Evolutionary conservation across 2,113 vertebrate genomes (phyloP), one percentile per base, ranked within the genome.

Genomic region (Plestiodon gilberti): DNA sequence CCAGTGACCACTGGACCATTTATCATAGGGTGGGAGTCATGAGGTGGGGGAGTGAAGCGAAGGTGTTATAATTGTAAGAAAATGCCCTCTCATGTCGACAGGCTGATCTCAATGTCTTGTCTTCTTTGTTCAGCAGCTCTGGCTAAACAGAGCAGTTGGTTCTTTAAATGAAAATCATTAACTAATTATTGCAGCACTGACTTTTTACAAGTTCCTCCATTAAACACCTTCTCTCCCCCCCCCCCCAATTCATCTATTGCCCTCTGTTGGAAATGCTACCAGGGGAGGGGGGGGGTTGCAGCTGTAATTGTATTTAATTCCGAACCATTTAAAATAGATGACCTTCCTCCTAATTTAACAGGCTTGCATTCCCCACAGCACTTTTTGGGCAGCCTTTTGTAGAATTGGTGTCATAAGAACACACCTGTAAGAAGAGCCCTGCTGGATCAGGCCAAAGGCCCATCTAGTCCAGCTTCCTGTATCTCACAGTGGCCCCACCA

Each of bases 271-370:
- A 35, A 20, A 70, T 18, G 23, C 14, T 43, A n/a, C n/a, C n/a
- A n/a, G n/a, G n/a, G 20, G 28, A 18, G 38, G 62, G 65, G 69
- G 1, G 84, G 77, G 0, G 0, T 73, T 83, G 83, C 84, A 0
- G 30, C 67, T 40, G 0, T 28, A 52, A 7, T 75, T 90, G 86
- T n/a, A 2, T 18, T 89, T 89, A 35, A 48, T 82, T 84, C 52
- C 1, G 23, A 0, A 2, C 73, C 23, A 88, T 93, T 89, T 43
- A 77, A 18, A 67, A 18, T 89, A 93, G 89, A 90, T 89, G 90
- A 83, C 87, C 91, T 94, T 85, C 79, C 62, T 89, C 74, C 88
- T 91, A 87, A 87, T 88, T 88, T 83, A 73, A 67, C 80, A 86
- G 74, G 67, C 17, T 57, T 57, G 17, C 55, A 57, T 57, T 57